A percentile compares a stretch with the other conserved stretches of the same genome.
Evolutionary conservation across 2,888 invertebrate species (phyloP).

Genomic region (Hedychridium roseum): DNA sequence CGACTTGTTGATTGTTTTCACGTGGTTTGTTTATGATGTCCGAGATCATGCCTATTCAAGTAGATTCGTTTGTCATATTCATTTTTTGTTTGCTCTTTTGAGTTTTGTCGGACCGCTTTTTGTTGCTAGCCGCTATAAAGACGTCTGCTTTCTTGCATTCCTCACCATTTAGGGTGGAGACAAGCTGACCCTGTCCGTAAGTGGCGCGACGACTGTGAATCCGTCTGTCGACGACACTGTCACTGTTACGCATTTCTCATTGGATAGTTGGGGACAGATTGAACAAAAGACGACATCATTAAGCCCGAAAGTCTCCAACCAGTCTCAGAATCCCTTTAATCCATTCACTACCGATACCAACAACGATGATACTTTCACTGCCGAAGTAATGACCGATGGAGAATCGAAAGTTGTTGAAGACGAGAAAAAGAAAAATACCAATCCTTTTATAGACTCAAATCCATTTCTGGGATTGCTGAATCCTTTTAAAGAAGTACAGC

Average conservation of each 20-base stretch:
- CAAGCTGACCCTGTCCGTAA: conserved; percentile 73
- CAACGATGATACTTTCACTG: conserved; percentile 18
- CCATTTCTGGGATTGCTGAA: conserved; percentile 63
- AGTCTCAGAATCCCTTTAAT: conserved; percentile 62
- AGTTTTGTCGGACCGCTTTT: neutral
- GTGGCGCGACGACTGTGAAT: conserved; percentile 60
- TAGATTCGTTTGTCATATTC: too few relatives aligned
- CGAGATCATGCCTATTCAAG: too few relatives aligned
- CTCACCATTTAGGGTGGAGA: conserved; percentile 70
- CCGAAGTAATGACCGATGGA: conserved; percentile 24
- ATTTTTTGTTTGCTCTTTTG: too few relatives aligned
- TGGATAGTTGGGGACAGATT: conserved; percentile 66
- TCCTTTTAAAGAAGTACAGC: conserved; percentile 54
- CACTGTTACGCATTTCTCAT: conserved; percentile 70
- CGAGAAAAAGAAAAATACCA: conserved; percentile 57
- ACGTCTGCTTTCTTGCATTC: conserved; percentile 46
- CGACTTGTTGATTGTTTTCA: too few relatives aligned
- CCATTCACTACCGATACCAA: conserved; percentile 55
- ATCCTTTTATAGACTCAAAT: conserved; percentile 65
- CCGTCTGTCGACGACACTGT: conserved; percentile 63
- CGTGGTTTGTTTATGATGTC: too few relatives aligned
- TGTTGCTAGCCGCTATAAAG: conserved; percentile 24
- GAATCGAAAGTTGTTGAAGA: conserved; percentile 39
- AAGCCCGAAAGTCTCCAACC: conserved; percentile 53
- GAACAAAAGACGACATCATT: conserved; percentile 63